Evolutionary conservation across 2,888 invertebrate species (phyloP), one percentile per base, ranked within the genome.

Genomic region (Gibbula magus): DNA sequence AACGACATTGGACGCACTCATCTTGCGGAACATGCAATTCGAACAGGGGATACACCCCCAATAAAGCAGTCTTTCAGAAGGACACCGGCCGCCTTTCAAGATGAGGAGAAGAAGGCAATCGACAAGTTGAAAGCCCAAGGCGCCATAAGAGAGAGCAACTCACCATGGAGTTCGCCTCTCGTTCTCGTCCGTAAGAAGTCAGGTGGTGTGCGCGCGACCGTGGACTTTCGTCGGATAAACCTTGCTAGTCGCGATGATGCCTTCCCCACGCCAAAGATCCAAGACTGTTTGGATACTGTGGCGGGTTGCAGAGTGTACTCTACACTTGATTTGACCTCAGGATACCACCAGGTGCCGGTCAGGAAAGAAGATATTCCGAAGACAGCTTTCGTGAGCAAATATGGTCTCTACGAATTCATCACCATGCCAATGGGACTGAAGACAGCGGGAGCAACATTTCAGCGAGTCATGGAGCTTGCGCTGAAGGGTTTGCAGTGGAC

Each of bases 281-380:
- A 52, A n/a, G n/a, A n/a, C n/a, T n/a, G n/a, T n/a, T n/a, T n/a
- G n/a, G n/a, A n/a, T n/a, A n/a, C n/a, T n/a, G 18, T 10, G 18
- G 10, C 18, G 52, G 10, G 10, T 13, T 52, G 52, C 18, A 84
- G 75, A 39, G 29, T 79, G 3, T 85, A 82, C 51, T 73, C 73
- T 7, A 83, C 83, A 3, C 56, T 81, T 45, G 81, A 85, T 66
- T 61, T 85, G 2, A 80, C 74, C 0, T 79, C 79, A 3, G 80
- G 83, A 1, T 85, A 83, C 73, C 80, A 81, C 39, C 84, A 85
- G 54, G 75, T 84, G 32, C 83, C 85, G 5, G 76, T 85, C 0
- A 52, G 74, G 29, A 22, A 77, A 3, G 32, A 67, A 35, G 35
- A 35, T 35, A 35, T 35, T 35, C 35, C 35, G 35, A 35, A 35